phyloP scores from a whole-genome alignment of 1,140 invertebrate genomes.

The Brachionus rotundiformis region DNA sequence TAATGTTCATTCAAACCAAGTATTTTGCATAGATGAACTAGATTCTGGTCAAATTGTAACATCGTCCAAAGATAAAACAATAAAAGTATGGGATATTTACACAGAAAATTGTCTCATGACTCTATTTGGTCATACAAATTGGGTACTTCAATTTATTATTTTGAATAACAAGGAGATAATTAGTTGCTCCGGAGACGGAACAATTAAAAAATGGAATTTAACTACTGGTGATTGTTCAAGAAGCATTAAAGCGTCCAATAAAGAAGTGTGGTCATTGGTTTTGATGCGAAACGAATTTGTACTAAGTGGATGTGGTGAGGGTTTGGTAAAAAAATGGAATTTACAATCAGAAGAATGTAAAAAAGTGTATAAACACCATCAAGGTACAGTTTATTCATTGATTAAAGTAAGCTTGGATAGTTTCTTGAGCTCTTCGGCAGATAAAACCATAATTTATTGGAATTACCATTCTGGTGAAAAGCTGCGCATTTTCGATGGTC shows the following conservation, averaged over 20 bases:
- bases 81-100: constrained; percentile 5
- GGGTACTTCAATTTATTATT: not conserved
- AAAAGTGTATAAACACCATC: not conserved
- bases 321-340: not conserved
- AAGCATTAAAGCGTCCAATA: not conserved
- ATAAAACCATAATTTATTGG: not conserved
- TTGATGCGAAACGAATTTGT: not conserved
- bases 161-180: constrained; percentile 7
- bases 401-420: not conserved
- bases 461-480: not conserved
- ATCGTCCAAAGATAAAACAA: not conserved
- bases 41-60: not conserved
- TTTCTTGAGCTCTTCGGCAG: not conserved
- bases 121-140: not conserved
- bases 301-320: not conserved
- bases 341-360: not conserved
- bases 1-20: not conserved
- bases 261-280: not conserved
- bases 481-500: not conserved
- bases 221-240: not conserved
- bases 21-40: not conserved
- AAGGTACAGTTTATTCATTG: not conserved
- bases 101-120: not conserved
- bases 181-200: not conserved
- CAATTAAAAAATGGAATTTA: not conserved